Evolutionary conservation across 2,888 invertebrate species (phyloP).

Genomic region (Tipula unca): DNA sequence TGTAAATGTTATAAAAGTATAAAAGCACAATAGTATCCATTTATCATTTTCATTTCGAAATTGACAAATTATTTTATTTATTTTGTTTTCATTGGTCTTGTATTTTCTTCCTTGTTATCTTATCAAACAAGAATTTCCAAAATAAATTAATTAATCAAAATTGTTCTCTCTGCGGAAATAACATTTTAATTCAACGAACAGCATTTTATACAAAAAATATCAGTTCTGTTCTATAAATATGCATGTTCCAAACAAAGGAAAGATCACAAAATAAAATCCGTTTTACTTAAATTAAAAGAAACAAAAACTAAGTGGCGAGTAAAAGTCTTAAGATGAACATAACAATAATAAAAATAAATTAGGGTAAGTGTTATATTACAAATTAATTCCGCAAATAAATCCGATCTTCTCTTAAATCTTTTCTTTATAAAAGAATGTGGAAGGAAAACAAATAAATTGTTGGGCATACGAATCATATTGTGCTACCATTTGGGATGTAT

Average conservation of each 20-base stretch:
- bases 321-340: background rate
- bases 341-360: background rate
- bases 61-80: background rate
- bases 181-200: background rate
- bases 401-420: background rate
- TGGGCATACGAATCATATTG: background rate
- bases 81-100: background rate
- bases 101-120: background rate
- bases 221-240: background rate
- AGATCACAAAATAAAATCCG: background rate
- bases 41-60: background rate
- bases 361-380: constrained; percentile 8
- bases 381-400: constrained; percentile 14
- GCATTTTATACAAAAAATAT: background rate
- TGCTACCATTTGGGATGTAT: background rate
- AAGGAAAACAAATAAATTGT: background rate
- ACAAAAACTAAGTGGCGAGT: background rate
- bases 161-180: background rate
- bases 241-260: background rate
- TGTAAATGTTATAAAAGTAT: background rate
- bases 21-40: background rate
- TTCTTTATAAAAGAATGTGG: background rate
- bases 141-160: background rate
- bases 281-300: no score
- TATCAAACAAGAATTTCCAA: background rate